phyloP scores from a whole-genome alignment of 2,888 invertebrate species.

The Drosophila yooni region DNA sequence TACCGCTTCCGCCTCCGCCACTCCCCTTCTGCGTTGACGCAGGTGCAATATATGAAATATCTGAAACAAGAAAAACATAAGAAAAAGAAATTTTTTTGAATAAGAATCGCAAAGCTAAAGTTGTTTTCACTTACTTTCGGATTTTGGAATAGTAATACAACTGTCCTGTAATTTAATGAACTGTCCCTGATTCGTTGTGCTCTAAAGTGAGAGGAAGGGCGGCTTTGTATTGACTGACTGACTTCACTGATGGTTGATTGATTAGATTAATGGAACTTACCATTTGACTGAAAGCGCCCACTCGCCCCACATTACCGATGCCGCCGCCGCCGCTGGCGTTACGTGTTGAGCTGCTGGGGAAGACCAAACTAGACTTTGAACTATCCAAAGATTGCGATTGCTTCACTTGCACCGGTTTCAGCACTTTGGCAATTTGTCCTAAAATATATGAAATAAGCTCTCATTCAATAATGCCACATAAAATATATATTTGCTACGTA shows the following conservation, averaged over 20 bases:
- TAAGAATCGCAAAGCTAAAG: not conserved
- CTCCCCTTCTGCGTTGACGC: constrained; percentile 72
- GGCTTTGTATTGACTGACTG: not conserved
- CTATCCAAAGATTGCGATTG: constrained; percentile 70
- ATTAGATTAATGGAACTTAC: constrained; percentile 53
- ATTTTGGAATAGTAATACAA: constrained; percentile 76
- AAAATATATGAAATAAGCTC: constrained; percentile 20
- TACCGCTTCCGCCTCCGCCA: constrained; percentile 34
- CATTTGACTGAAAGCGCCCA: constrained; percentile 80
- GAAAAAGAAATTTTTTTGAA: not conserved
- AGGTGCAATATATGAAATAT: constrained; percentile 80
- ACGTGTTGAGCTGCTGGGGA: constrained; percentile 59
- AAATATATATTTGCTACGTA: not conserved
- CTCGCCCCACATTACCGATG: constrained; percentile 70
- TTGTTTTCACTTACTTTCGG: constrained; percentile 77
- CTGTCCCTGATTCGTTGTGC: constrained; percentile 81
- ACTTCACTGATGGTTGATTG: not conserved
- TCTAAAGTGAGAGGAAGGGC: constrained; percentile 55
- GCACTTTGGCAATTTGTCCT: constrained; percentile 83
- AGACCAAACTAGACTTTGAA: constrained; percentile 56
- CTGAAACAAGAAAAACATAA: constrained; percentile 49
- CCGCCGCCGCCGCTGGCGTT: constrained; percentile 55
- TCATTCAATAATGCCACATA: not conserved
- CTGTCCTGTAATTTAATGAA: constrained; percentile 82
- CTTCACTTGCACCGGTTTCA: constrained; percentile 82